These are phyloP conservation scores for Sitobion miscanthi DNA, from an alignment of 1,140 invertebrate genomes.

Conservation along the genomic window DNA sequence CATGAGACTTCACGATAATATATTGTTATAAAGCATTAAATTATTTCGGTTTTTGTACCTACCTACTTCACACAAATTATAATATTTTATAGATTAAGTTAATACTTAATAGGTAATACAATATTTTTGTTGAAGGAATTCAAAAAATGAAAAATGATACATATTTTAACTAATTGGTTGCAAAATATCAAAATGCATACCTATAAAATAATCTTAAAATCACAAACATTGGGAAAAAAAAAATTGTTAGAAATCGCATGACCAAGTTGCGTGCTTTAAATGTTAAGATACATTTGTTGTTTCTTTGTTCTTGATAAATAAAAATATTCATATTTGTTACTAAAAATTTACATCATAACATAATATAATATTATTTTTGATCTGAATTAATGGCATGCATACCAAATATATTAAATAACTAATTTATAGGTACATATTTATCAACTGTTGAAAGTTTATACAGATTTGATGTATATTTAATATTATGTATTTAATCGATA, in stretches of 20 bases:
- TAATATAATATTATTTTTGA: background rate
- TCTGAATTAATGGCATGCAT: background rate
- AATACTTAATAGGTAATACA: too few relatives aligned
- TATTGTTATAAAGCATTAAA: background rate
- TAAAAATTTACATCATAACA: background rate
- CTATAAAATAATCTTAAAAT: background rate
- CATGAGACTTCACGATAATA: background rate
- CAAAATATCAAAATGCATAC: background rate
- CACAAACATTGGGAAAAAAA: background rate
- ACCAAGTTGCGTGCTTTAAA: background rate
- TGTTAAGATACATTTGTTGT: background rate
- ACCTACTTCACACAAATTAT: background rate
- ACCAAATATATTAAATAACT: background rate
- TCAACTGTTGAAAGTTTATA: background rate
- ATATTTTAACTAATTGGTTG: background rate
- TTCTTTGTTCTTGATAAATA: background rate
- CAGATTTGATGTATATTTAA: background rate
- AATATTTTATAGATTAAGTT: background rate
- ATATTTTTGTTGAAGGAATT: background rate
- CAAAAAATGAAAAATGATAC: background rate
- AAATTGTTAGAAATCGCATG: background rate
- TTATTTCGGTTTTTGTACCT: background rate
- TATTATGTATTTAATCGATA: background rate
- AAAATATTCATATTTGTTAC: background rate
- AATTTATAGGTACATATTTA: background rate